Base-by-base conservation (phyloP, 1,140 invertebrate genomes). In the Zophobas morio region DNA sequence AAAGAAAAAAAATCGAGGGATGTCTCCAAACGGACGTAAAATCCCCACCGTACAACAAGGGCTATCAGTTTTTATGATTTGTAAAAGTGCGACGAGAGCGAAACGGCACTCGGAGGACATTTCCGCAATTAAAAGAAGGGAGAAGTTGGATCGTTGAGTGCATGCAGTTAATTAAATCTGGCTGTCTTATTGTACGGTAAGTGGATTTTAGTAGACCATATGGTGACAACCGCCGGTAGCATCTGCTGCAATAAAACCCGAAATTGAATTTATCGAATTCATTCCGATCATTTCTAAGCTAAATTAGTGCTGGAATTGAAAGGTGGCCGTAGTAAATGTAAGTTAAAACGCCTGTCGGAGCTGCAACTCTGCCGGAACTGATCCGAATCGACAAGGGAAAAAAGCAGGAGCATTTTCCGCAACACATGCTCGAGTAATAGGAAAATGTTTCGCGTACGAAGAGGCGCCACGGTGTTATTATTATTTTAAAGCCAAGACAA, bases 221-320 rank as follows among this genome's bases (percentile, higher is more conserved):
- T 60, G 56, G 56, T 46, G 56, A 60, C 56, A 60, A 70, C 66
- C 66, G 66, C 66, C 37, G 66, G 66, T 42, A 34, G 33, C 66
- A 70, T 70, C 66, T 70, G 66, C 37, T 8, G 37, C 33, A 70
- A 70, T 70, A 70, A 70, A 70, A 70, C 33, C 8, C 39, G 8
- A 70, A 70, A 70, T 70, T 42, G 66, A 46, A 70, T 70, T 66
- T 39, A 20, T 20, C 20, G 20, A 20, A 20, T 33, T 56, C 35
- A 56, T 5, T 56, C 35, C 4, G 3, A 4, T 46, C 42, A 46
- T 8, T 46, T 46, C 6, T 8, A 46, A 3, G 6, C 42, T 46
- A 46, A 46, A 46, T 46, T 46, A 46, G 42, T 46, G 6, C 3
- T 4, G 42, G 6, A 46, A 46, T 8, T 46, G 42, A 8, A 46